Conservation (phyloP, 2,888 invertebrate species). For the Temnothorax ravouxi region DNA sequence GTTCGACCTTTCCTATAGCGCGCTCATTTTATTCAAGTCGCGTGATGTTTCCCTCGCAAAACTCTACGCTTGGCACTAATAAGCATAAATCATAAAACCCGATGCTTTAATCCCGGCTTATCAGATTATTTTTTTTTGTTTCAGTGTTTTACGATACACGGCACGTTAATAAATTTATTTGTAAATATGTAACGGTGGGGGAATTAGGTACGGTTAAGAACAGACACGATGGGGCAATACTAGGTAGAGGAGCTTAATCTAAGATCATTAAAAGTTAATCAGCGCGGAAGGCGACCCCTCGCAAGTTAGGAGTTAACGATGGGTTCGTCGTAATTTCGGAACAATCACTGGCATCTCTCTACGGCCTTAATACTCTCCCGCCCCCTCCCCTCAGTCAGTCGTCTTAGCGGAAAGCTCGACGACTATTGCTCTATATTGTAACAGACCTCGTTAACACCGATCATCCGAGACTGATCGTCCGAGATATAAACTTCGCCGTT, state of each 20-base stretch:
- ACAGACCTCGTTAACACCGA: slow-evolving; percentile 59
- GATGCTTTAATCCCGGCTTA: slow-evolving; percentile 58
- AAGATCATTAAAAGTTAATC: slow-evolving; percentile 60
- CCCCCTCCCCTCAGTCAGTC: slow-evolving; percentile 6
- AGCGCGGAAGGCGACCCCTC: slow-evolving; percentile 21
- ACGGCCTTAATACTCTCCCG: slow-evolving; percentile 55
- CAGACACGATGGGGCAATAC: background rate
- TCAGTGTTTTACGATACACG: slow-evolving; percentile 40
- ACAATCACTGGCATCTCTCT: slow-evolving; percentile 55
- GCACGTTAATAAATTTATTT: slow-evolving; percentile 32
- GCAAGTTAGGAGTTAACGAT: slow-evolving; percentile 54
- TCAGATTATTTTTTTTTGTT: slow-evolving; percentile 39
- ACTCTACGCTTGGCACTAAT: background rate
- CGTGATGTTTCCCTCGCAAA: slow-evolving; percentile 12
- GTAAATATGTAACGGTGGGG: background rate
- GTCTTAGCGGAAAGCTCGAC: slow-evolving; percentile 26
- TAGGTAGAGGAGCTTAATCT: slow-evolving; percentile 21
- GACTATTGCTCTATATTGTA: slow-evolving; percentile 25
- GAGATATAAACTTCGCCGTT: slow-evolving; percentile 36
- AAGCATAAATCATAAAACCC: slow-evolving; percentile 42
- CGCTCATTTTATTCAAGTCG: slow-evolving; percentile 48
- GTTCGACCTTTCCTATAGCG: slow-evolving; percentile 35
- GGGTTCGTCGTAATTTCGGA: slow-evolving; percentile 62
- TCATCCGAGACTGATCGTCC: slow-evolving; percentile 36
- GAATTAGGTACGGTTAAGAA: background rate